Percentiles rank a stretch among this genome's conserved stretches.
phyloP scores from a whole-genome alignment of 2,113 vertebrate species.

The Ceyx margarethae region DNA sequence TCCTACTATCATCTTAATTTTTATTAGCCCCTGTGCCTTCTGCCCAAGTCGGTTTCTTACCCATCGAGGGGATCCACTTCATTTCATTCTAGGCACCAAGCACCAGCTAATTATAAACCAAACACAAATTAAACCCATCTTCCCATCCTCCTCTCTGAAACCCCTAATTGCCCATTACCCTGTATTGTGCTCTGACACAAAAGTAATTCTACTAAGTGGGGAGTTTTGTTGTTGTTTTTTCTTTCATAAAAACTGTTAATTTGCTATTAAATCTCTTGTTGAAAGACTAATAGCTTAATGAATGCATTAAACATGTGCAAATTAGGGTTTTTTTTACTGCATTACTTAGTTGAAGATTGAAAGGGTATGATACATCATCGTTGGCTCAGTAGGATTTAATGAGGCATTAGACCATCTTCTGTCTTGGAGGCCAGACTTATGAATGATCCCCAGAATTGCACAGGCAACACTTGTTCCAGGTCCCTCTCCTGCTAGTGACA shows the following conservation, averaged over 20 bases:
- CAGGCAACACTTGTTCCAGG: slow-evolving; percentile 44
- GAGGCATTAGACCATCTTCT: slow-evolving; percentile 75
- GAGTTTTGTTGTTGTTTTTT: slow-evolving; percentile 59
- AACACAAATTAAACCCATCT: slow-evolving; percentile 58
- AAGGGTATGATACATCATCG: slow-evolving; percentile 73
- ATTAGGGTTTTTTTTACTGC: slow-evolving; percentile 66
- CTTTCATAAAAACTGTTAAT: slow-evolving; percentile 77
- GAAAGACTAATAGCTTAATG: slow-evolving; percentile 82
- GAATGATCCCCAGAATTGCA: slow-evolving; percentile 62
- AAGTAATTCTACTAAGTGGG: slow-evolving; percentile 71
- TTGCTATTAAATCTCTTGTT: slow-evolving; percentile 80
- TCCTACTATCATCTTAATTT: neutral
- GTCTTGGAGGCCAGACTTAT: slow-evolving; percentile 72
- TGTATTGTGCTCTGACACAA: slow-evolving; percentile 59
- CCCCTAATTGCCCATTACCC: slow-evolving; percentile 66
- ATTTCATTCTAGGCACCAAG: slow-evolving; percentile 39
- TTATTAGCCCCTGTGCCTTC: neutral
- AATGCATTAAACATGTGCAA: slow-evolving; percentile 79
- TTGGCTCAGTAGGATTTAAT: slow-evolving; percentile 76
- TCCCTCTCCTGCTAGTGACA: slow-evolving; percentile 37
- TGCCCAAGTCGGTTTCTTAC: neutral
- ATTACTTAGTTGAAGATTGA: slow-evolving; percentile 76
- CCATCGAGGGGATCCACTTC: slow-evolving; percentile 18
- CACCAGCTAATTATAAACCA: slow-evolving; percentile 57
- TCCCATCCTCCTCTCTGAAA: slow-evolving; percentile 24